These are phyloP conservation scores for Brotula barbata DNA, from an alignment of 2,797 vertebrate species.

Conservation along the genomic window DNA sequence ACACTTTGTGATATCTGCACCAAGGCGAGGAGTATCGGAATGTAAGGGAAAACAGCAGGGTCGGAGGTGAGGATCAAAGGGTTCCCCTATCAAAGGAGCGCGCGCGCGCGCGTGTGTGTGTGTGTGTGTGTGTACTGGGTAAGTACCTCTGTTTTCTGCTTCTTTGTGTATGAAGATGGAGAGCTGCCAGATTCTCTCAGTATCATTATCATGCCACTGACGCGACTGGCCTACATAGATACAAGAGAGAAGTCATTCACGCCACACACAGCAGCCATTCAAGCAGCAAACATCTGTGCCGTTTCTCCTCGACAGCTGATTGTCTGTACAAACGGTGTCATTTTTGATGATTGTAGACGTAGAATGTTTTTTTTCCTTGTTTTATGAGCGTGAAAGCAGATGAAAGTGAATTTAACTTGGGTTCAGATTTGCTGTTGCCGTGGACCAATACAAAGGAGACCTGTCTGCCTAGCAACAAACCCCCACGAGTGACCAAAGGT, in stretches of 20 bases:
- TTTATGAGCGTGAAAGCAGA: neutral
- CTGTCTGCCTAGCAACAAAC: constrained; percentile 60
- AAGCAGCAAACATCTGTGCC: neutral
- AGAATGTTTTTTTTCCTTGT: neutral
- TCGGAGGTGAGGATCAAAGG: constrained; percentile 25
- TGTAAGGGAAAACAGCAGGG: constrained; percentile 12
- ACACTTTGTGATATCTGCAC: constrained; percentile 16
- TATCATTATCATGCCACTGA: neutral
- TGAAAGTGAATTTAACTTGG: constrained; percentile 2
- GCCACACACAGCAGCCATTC: neutral
- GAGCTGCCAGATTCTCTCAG: constrained; percentile 10
- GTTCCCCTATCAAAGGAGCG: constrained; percentile 36
- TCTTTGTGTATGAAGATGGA: constrained; percentile 17
- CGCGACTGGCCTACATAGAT: constrained; percentile 6
- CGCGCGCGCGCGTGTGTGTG: too few species aligned
- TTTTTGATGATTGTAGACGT: neutral
- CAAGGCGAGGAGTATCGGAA: constrained; percentile 18
- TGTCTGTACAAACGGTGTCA: neutral
- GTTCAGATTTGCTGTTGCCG: constrained; percentile 34
- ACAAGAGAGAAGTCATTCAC: neutral
- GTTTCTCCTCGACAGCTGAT: neutral
- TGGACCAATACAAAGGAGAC: constrained; percentile 47
- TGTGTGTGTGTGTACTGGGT: constrained; percentile 35
- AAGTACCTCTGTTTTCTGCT: constrained; percentile 43
- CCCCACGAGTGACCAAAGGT: constrained; percentile 32